Evolutionary conservation across 1,140 invertebrate genomes (phyloP).

Genomic region (Eciton burchellii): DNA sequence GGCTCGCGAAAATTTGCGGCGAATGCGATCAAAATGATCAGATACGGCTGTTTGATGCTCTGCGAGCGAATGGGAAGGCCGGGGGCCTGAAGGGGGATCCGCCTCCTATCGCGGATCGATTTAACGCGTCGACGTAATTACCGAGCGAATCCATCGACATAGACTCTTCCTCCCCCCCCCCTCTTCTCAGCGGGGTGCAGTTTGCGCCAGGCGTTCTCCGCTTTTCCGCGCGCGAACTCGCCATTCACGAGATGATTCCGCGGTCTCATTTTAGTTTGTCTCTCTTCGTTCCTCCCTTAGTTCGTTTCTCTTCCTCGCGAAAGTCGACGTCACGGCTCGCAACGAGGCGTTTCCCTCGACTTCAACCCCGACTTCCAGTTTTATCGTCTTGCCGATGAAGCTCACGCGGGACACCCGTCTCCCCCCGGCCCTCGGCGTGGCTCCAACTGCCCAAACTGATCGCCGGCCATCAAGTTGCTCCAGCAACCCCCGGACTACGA

Average conservation of each 20-base stretch:
- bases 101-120: not conserved
- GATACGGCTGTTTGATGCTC: conserved; percentile 79
- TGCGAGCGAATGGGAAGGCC: conserved; percentile 56
- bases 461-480: too few species aligned
- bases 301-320: not conserved
- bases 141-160: not conserved
- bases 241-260: not conserved
- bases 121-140: conserved; percentile 15
- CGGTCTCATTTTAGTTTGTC: conserved; percentile 65
- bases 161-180: not conserved
- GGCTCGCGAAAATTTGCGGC: conserved; percentile 75
- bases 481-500: too few species aligned
- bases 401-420: conserved; percentile 10
- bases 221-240: not conserved
- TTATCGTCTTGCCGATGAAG: conserved; percentile 28
- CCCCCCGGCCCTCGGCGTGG: not conserved
- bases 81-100: conserved; percentile 8
- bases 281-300: conserved; percentile 19
- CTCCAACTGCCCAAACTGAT: not conserved
- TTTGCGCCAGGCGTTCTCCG: not conserved
- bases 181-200: not conserved
- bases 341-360: conserved; percentile 42
- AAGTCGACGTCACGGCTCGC: not conserved
- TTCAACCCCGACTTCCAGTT: conserved; percentile 49
- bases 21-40: conserved; percentile 75